These are phyloP conservation scores for Nematolebias whitei DNA, from an alignment of 2,113 vertebrate species.

Conservation along the genomic window DNA sequence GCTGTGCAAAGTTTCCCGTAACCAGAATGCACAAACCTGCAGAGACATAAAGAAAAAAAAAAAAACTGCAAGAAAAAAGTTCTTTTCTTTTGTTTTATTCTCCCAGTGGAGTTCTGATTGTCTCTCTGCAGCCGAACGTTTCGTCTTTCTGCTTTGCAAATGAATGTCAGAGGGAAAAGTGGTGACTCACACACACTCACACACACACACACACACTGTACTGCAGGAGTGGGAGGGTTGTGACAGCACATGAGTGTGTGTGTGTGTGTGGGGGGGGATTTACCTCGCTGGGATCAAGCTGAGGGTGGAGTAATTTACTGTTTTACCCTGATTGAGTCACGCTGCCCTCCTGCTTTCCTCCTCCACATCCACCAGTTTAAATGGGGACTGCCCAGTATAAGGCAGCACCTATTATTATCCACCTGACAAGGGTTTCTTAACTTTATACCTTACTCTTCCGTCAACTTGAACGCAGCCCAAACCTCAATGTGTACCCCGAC, in stretches of 20 bases:
- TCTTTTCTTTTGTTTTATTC: background rate
- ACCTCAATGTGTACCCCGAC: too few relatives aligned
- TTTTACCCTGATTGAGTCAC: constrained; percentile 63
- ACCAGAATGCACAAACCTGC: background rate
- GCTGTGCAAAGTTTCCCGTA: constrained; percentile 20
- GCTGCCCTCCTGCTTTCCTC: constrained; percentile 28
- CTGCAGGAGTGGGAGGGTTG: constrained; percentile 62
- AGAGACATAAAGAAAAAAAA: background rate
- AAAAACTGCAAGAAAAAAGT: background rate
- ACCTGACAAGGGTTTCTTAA: too few relatives aligned
- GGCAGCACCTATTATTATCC: too few relatives aligned
- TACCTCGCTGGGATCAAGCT: constrained; percentile 64
- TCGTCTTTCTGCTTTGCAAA: constrained; percentile 56
- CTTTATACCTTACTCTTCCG: too few relatives aligned
- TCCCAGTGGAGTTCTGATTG: constrained; percentile 9
- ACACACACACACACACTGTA: too few relatives aligned
- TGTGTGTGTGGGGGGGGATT: constrained; percentile 49
- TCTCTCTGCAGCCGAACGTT: constrained; percentile 53
- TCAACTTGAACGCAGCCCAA: too few relatives aligned
- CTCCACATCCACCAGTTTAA: constrained; percentile 56
- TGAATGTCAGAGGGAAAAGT: constrained; percentile 75
- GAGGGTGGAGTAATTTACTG: constrained; percentile 61
- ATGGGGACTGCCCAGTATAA: too few relatives aligned
- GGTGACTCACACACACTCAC: constrained; percentile 45
- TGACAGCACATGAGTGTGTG: constrained; percentile 55